Conservation (phyloP, 2,113 vertebrate genomes). For the Xerus inauris region DNA sequence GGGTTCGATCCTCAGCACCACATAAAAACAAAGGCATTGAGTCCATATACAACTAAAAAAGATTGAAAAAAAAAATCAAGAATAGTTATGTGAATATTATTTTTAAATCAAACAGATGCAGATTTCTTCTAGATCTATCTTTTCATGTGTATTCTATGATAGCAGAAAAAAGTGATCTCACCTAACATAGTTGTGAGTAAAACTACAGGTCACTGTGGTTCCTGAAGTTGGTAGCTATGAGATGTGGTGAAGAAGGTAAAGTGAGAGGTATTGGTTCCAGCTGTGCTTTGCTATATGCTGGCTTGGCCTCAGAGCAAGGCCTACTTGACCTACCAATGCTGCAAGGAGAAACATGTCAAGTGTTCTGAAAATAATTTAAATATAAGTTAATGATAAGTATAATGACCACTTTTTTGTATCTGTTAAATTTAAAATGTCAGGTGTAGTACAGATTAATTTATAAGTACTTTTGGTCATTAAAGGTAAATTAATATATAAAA, state of each 20-base stretch:
- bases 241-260: background rate
- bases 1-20: too few species aligned
- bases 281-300: background rate
- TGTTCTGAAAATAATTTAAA: slow-evolving; percentile 9
- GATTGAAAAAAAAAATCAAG: background rate
- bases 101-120: background rate
- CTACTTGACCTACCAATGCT: background rate
- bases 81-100: background rate
- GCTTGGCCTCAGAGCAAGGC: background rate
- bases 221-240: background rate
- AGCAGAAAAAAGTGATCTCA: background rate
- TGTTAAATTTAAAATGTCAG: slow-evolving; percentile 47
- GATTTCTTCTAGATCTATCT: background rate
- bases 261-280: background rate
- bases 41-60: too few species aligned
- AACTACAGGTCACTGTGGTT: background rate
- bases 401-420: background rate
- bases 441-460: background rate
- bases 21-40: too few species aligned
- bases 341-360: background rate
- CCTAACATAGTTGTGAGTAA: background rate
- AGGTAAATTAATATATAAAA: background rate
- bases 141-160: background rate
- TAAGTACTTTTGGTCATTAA: slow-evolving; percentile 1
- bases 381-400: background rate